Evolutionary conservation across 2,113 vertebrate species (phyloP), one percentile per base, ranked within the genome.

Genomic region (Pavo muticus): DNA sequence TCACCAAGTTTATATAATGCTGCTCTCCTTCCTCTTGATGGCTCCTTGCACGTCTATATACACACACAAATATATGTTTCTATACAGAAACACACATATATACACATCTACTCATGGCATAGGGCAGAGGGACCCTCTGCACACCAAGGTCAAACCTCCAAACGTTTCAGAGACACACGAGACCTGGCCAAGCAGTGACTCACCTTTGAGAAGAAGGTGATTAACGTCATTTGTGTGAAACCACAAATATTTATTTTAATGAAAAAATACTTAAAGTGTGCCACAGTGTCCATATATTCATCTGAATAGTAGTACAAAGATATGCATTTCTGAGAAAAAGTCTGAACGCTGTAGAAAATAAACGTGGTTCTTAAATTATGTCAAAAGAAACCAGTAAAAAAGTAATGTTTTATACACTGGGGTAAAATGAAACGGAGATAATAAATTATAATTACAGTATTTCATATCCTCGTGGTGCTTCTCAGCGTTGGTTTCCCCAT

Each of bases 221-320:
- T 91, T 72, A 90, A 76, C 70, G 50, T 79, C 77, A 45, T 95
- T 93, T 96, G 91, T 97, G 95, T 97, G 97, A 97, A 98, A 97
- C 96, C 96, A 98, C 91, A 98, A 97, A 90, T 93, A 97, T 98
- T 98, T 97, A 97, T 98, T 98, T 97, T 97, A 97, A 96, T 97
- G 98, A 98, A 97, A 98, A 97, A 98, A 97, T 95, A 97, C 96
- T 96, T 96, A 90, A 96, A 97, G 93, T 97, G 97, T 95, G 95
- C 97, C 97, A 97, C 95, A 97, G 97, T 97, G 97, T 98, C 91
- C 97, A 93, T 95, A 96, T 95, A 96, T 97, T 97, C 96, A 96
- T 97, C 93, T 97, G 97, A 96, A 96, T 95, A 97, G 97, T 97
- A 97, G 97, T 97, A 98, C 96, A 98, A 98, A 98, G 97, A 97